phyloP scores from a whole-genome alignment of 2,113 vertebrate genomes.

The Pteropus alecto region DNA sequence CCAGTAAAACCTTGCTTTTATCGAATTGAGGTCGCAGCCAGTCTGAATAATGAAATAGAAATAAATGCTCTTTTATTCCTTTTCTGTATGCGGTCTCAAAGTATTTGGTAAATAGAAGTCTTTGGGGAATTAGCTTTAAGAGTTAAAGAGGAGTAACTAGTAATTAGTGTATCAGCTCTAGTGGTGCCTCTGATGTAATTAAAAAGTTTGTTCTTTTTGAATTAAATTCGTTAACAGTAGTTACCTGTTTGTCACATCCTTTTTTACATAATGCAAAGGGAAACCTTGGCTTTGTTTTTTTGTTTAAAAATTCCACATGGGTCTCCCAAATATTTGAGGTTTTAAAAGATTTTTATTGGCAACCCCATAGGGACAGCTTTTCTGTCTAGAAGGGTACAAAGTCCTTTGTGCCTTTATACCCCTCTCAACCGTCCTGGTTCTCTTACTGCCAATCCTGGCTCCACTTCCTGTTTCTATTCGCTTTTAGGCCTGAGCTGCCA shows the following conservation, averaged over 20 bases:
- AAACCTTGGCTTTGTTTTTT: background rate
- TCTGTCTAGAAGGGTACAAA: background rate
- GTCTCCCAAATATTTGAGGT: background rate
- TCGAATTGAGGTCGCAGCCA: background rate
- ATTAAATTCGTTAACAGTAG: conserved; percentile 28
- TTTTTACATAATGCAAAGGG: background rate
- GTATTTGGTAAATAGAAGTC: conserved; percentile 14
- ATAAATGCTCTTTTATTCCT: background rate
- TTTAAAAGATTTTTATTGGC: background rate
- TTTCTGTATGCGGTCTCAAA: background rate
- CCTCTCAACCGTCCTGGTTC: background rate
- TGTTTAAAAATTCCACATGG: background rate
- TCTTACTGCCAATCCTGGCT: background rate
- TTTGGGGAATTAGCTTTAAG: background rate
- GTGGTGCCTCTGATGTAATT: background rate
- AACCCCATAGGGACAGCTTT: background rate
- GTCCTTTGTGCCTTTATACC: background rate
- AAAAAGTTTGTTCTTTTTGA: conserved; percentile 9
- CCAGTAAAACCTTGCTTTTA: background rate
- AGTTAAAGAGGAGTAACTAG: background rate
- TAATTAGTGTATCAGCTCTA: background rate
- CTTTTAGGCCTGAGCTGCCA: background rate
- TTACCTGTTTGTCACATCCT: background rate
- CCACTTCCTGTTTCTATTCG: background rate
- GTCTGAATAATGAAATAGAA: background rate